Base-by-base conservation (phyloP, 2,888 invertebrate genomes). In the Cantharis lateralis region DNA sequence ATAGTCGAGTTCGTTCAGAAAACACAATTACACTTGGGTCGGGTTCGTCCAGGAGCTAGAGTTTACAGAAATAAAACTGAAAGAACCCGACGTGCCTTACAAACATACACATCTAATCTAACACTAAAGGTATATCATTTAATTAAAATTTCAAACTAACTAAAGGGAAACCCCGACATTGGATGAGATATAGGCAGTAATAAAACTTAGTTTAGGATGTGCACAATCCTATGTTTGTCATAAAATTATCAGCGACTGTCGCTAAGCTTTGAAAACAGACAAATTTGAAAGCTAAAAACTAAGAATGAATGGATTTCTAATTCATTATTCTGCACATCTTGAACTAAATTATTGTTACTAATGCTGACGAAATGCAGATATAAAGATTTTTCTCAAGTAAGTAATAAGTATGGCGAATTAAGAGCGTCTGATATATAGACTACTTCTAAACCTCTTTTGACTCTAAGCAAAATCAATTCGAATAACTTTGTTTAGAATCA, bases 1-100 rank as follows among this genome's bases (percentile, higher is more conserved):
- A 68, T 26, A 24, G 71, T 68, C 77, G 77, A 71, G 77, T 78
- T 75, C 72, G 66, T 62, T 71, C 72, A 74, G 20, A 66, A 20
- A 20, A 1, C n/a, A 20, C 24, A 20, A n/a, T 66, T 66, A 66
- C 13, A 63, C 11, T 15, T 18, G n/a, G n/a, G 48, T 48, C 48
- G 48, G 48, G 48, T 48, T 48, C 48, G 48, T 48, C 48, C 48
- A 48, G 48, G 11, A 48, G 9, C n/a, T 48, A 48, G n/a, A 48
- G n/a, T 48, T 48, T n/a, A 7, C 1, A 48, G n/a, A 48, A 48
- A 48, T 48, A 9, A n/a, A n/a, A 48, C 48, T 20, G 64, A 66
- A 66, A 20, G 64, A 24, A 66, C 64, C 24, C 64, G 64, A 66
- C 20, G 20, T 66, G n/a, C 48, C 48, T 48, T 48, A 7, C 48